These are phyloP conservation scores for Tenthredo amoena DNA, from an alignment of 2,888 invertebrate genomes.

Conservation along the genomic window DNA sequence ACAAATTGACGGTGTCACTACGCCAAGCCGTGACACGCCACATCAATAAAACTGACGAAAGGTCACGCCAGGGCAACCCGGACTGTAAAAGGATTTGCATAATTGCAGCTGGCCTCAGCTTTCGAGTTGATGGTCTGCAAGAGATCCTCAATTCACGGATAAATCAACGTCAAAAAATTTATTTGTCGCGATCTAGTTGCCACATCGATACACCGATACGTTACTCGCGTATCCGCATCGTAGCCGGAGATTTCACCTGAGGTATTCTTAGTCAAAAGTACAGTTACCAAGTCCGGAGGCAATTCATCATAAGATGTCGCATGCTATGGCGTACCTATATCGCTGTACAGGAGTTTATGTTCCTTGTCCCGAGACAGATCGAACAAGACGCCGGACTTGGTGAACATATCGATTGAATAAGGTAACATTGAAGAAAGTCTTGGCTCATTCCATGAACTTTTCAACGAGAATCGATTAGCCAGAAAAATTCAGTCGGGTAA, in stretches of 20 bases:
- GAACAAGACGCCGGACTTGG: background rate
- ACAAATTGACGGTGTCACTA: constrained; percentile 63
- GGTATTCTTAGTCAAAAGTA: background rate
- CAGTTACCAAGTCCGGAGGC: constrained; percentile 15
- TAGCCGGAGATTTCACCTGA: constrained; percentile 7
- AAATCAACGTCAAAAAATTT: background rate
- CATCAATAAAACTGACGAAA: constrained; percentile 61
- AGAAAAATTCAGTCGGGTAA: background rate
- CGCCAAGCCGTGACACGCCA: constrained; percentile 60
- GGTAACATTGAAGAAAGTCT: background rate
- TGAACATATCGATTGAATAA: constrained; percentile 39
- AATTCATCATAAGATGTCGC: constrained; percentile 45
- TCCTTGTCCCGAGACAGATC: background rate
- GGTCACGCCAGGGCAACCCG: constrained; percentile 44
- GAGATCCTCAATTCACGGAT: background rate
- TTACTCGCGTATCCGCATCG: background rate
- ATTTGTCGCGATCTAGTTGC: constrained; percentile 29
- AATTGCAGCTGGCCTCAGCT: constrained; percentile 24
- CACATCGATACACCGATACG: background rate
- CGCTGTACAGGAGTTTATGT: background rate
- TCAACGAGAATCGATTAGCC: background rate
- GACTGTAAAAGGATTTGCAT: constrained; percentile 34
- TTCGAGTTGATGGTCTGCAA: constrained; percentile 14
- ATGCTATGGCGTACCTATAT: background rate
- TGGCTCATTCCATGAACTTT: background rate